Percentiles rank a stretch among this genome's conserved stretches.
phyloP scores from a whole-genome alignment of 2,113 vertebrate genomes.

The Bos javanicus region DNA sequence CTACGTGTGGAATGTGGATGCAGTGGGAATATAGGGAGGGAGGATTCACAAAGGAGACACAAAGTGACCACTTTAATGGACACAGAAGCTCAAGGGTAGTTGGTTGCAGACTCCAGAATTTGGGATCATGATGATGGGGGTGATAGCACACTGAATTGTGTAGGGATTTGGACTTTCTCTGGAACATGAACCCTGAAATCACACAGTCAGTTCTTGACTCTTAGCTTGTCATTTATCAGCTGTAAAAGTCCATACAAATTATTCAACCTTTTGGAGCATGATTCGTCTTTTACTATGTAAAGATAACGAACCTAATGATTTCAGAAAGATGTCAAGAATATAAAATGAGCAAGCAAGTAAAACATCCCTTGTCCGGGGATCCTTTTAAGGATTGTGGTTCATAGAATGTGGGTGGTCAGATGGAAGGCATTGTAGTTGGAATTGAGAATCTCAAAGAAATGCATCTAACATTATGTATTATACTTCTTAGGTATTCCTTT shows the following conservation, averaged over 20 bases:
- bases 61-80: not conserved
- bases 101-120: not conserved
- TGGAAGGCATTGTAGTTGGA: not conserved
- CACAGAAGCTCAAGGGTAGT: not conserved
- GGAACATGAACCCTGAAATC: not conserved
- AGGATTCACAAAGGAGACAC: not conserved
- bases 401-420: not conserved
- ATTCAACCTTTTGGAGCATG: not conserved
- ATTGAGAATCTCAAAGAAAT: not conserved
- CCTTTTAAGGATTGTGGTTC: not conserved
- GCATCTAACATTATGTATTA: not conserved
- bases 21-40: not conserved
- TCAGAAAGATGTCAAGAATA: not conserved
- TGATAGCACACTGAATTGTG: fast-evolving
- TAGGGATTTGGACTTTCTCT: not conserved
- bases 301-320: not conserved
- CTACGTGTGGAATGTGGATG: not conserved
- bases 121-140: not conserved
- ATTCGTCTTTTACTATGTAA: not conserved
- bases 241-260: not conserved
- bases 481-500: not conserved
- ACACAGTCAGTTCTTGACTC: not conserved
- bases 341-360: not conserved
- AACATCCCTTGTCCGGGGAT: not conserved
- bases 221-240: not conserved